Percentiles rank a stretch among this genome's conserved stretches.
Evolutionary conservation across 1,140 invertebrate genomes (phyloP).

Genomic region (Oppia nitens): DNA sequence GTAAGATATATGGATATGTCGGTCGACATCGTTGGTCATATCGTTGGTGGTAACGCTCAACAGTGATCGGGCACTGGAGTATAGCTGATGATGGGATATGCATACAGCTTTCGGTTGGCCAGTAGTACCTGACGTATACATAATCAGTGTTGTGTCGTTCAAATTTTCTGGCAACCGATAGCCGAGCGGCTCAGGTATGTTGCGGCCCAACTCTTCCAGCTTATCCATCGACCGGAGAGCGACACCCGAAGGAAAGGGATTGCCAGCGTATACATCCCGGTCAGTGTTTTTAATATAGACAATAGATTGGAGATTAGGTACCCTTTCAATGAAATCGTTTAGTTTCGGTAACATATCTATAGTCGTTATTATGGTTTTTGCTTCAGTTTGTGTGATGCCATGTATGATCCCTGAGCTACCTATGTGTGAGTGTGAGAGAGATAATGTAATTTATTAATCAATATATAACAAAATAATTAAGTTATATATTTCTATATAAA

Average conservation of each 20-base stretch:
- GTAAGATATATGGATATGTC: slow-evolving; percentile 84
- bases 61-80: neutral
- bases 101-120: slow-evolving; percentile 57
- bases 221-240: slow-evolving; percentile 29
- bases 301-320: slow-evolving; percentile 9
- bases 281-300: slow-evolving; percentile 16
- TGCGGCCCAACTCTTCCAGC: too few species aligned
- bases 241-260: slow-evolving; percentile 43
- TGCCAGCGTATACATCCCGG: slow-evolving; percentile 22
- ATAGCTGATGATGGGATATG: slow-evolving; percentile 14
- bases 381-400: slow-evolving; percentile 90
- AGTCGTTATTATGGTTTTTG: slow-evolving; percentile 33
- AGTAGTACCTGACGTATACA: slow-evolving; percentile 90
- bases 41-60: slow-evolving; percentile 25
- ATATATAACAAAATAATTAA: too few species aligned
- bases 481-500: too few species aligned
- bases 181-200: too few species aligned
- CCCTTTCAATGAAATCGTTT: neutral
- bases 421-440: neutral
- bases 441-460: neutral
- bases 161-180: too few species aligned
- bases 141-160: slow-evolving; percentile 76
- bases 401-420: slow-evolving; percentile 90
- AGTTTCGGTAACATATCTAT: slow-evolving; percentile 22
- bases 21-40: slow-evolving; percentile 52